Conservation (phyloP, 2,888 invertebrate species). For the Protula sp. region DNA sequence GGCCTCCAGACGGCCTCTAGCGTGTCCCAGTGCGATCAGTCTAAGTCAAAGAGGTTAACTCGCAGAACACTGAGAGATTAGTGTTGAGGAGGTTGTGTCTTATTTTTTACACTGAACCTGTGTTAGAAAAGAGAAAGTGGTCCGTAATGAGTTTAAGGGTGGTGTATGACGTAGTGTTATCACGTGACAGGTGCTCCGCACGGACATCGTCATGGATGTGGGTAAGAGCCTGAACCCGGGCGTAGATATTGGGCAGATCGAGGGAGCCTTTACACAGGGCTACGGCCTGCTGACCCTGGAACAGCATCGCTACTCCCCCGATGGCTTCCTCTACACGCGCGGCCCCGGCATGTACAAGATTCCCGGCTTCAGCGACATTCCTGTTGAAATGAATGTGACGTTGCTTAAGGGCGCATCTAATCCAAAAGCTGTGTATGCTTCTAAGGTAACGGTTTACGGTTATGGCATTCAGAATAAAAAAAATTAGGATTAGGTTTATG, state of each 20-base stretch:
- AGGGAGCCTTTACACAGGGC: slow-evolving; percentile 59
- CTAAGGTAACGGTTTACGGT: slow-evolving; percentile 68
- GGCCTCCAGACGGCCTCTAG: too few relatives aligned
- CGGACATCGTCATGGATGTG: slow-evolving; percentile 42
- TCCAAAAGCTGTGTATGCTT: slow-evolving; percentile 86
- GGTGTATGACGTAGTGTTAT: too few relatives aligned
- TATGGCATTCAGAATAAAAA: too few relatives aligned
- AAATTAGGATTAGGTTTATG: too few relatives aligned
- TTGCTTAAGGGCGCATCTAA: slow-evolving; percentile 85
- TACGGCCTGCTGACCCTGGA: slow-evolving; percentile 88
- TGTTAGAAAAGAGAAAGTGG: too few relatives aligned
- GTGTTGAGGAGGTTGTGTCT: too few relatives aligned
- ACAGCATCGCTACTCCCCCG: slow-evolving; percentile 79
- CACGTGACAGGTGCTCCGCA: slow-evolving; percentile 30
- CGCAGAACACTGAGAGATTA: too few relatives aligned
- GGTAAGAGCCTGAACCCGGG: slow-evolving; percentile 39
- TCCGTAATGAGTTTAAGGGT: too few relatives aligned
- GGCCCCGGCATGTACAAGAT: slow-evolving; percentile 72
- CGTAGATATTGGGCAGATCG: slow-evolving; percentile 42
- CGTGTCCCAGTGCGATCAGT: too few relatives aligned
- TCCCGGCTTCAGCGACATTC: slow-evolving; percentile 88
- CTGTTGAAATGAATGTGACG: slow-evolving; percentile 85
- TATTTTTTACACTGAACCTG: too few relatives aligned
- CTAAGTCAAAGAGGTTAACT: too few relatives aligned
- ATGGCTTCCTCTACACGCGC: slow-evolving; percentile 73